Conservation (phyloP, 2,888 invertebrate species). For the Dione vanillae region DNA sequence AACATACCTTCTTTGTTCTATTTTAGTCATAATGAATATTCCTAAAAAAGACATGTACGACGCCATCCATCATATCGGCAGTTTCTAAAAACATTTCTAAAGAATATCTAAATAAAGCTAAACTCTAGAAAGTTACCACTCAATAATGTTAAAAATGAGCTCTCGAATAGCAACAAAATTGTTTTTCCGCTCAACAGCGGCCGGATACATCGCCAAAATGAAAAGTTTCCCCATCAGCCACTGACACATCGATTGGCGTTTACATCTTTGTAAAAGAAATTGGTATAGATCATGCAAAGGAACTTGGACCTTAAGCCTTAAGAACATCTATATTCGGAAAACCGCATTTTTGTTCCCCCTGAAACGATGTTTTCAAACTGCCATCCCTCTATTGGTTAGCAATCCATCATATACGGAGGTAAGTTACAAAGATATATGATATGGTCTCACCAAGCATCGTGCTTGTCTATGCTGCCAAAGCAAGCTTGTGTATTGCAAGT, state of each 20-base stretch:
- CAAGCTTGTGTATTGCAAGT: conserved; percentile 43
- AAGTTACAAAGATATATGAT: conserved; percentile 66
- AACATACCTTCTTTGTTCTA: background rate
- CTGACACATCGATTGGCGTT: conserved; percentile 81
- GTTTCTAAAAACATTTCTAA: conserved; percentile 55
- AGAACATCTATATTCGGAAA: conserved; percentile 53
- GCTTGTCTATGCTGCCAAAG: conserved; percentile 42
- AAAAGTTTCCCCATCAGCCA: conserved; percentile 80
- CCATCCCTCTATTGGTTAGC: conserved; percentile 70
- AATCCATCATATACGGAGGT: conserved; percentile 75
- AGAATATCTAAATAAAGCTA: conserved; percentile 59
- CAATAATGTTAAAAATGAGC: conserved; percentile 79
- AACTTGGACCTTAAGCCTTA: conserved; percentile 65
- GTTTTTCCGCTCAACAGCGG: conserved; percentile 69
- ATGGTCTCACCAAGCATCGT: conserved; percentile 50
- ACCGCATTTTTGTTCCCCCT: conserved; percentile 59
- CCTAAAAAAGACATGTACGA: conserved; percentile 41
- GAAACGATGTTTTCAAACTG: conserved; percentile 69
- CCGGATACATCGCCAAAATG: conserved; percentile 75
- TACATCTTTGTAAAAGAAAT: conserved; percentile 79
- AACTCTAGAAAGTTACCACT: conserved; percentile 63
- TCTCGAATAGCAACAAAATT: conserved; percentile 77
- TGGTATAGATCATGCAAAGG: conserved; percentile 65
- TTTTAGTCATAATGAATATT: conserved; percentile 2
- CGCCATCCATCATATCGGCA: conserved; percentile 60